A percentile compares a stretch with the other conserved stretches of the same genome.
Evolutionary conservation across 2,888 invertebrate species (phyloP).

Genomic region (Parelbella ahira): DNA sequence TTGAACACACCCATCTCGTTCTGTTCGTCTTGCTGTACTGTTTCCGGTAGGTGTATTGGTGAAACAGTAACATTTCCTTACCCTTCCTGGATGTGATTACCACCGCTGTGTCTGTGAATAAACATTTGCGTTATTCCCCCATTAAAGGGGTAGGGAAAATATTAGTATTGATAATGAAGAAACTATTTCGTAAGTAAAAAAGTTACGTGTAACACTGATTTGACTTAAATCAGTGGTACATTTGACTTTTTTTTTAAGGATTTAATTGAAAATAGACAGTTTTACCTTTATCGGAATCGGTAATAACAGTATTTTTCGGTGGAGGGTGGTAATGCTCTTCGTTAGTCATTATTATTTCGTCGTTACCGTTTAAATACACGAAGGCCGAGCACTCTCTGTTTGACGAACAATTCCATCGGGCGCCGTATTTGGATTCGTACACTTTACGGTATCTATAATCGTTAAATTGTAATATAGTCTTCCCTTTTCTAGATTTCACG

Average conservation of each 20-base stretch:
- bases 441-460: slow-evolving; percentile 54
- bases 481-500: slow-evolving; percentile 50
- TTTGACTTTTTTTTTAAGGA: no score
- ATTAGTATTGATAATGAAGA: no score
- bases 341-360: slow-evolving; percentile 52
- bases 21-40: slow-evolving; percentile 50
- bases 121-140: not conserved
- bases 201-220: no score
- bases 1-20: slow-evolving; percentile 67
- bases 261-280: no score
- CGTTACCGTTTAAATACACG: slow-evolving; percentile 49
- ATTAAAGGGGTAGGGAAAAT: no score
- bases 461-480: slow-evolving; percentile 50
- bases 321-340: slow-evolving; percentile 46
- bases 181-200: no score
- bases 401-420: slow-evolving; percentile 55
- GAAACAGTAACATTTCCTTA: slow-evolving; percentile 64
- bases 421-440: slow-evolving; percentile 49
- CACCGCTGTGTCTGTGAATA: slow-evolving; percentile 50
- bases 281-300: slow-evolving; percentile 7
- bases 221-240: no score
- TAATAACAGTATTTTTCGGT: slow-evolving; percentile 16
- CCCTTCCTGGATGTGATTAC: slow-evolving; percentile 69
- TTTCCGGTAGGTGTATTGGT: slow-evolving; percentile 62
- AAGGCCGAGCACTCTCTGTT: slow-evolving; percentile 52